A percentile compares a stretch with the other conserved stretches of the same genome.
Evolutionary conservation across 2,888 invertebrate genomes (phyloP).

Genomic region (Agrilus cyanescens): DNA sequence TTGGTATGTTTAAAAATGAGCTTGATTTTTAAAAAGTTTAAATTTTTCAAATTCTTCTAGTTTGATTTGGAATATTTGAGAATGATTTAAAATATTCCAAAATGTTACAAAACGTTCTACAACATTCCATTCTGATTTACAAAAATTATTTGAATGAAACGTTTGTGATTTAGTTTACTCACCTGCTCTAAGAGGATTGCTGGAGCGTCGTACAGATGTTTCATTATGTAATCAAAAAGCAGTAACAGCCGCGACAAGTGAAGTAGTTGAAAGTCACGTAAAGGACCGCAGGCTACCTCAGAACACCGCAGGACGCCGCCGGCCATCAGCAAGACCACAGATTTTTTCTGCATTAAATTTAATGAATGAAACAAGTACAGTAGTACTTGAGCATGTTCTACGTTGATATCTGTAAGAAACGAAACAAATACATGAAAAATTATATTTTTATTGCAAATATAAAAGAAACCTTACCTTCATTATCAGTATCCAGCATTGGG

Average conservation of each 20-base stretch:
- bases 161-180: slow-evolving; percentile 9
- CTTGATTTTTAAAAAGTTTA: too few species aligned
- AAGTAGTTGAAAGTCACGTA: slow-evolving; percentile 62
- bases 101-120: too few species aligned
- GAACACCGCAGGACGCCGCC: slow-evolving; percentile 60
- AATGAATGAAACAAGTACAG: slow-evolving; percentile 90
- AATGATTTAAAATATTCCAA: too few species aligned
- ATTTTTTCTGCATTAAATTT: slow-evolving; percentile 93
- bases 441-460: not conserved
- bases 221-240: slow-evolving; percentile 87
- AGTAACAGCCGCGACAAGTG: slow-evolving; percentile 73
- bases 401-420: slow-evolving; percentile 66
- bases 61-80: too few species aligned
- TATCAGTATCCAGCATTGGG: slow-evolving; percentile 53
- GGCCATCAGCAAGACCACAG: slow-evolving; percentile 72
- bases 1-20: too few species aligned
- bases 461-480: slow-evolving; percentile 45
- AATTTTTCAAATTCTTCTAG: too few species aligned
- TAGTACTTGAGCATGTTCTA: slow-evolving; percentile 88
- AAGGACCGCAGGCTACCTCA: slow-evolving; percentile 46
- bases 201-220: slow-evolving; percentile 89
- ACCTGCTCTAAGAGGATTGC: slow-evolving; percentile 77
- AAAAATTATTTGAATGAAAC: slow-evolving; percentile 21
- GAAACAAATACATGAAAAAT: not conserved
- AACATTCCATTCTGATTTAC: too few species aligned